Evolutionary conservation across 2,797 vertebrate genomes (phyloP), one percentile per base, ranked within the genome.

Genomic region (Hydrolagus colliei): DNA sequence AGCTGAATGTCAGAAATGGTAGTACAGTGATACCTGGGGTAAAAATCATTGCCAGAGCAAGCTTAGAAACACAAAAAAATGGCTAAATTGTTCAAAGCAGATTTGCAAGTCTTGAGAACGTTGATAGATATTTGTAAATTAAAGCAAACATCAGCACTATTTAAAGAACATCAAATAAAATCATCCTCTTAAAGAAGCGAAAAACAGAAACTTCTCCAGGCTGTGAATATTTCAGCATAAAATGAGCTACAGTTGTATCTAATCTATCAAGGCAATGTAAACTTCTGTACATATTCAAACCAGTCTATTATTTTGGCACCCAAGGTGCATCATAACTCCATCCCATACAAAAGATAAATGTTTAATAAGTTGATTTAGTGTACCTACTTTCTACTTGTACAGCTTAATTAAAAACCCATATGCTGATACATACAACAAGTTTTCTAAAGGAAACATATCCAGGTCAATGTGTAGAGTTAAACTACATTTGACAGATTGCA

Each of bases 211-310:
- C 16, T 76, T 76, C 41, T 18, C 52, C 52, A 18, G 41, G 41
- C 74, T 76, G 74, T 76, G 59, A 76, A 76, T 76, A 76, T 76
- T 76, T 76, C 74, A 76, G n/a, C 59, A 20, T 76, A 76, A 76
- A 52, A 11, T 14, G 74, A 76, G 18, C 74, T 76, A 52, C 41
- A 59, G 5, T 76, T 18, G 41, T 76, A 52, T 52, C 18, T n/a
- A 76, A 76, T 59, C 74, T 76, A 35, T 52, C 41, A n/a, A 76
- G 32, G 41, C 41, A 76, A 61, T 20, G 59, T 10, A 76, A 76
- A 76, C 52, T 61, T 52, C 59, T 76, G 20, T 76, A 76, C 74
- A 76, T 76, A 76, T 76, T 59, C 59, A 52, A 61, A 61, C 74
- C 35, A 76, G 18, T 18, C 41, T 9, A 61, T 76, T 76, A 35